Evolutionary conservation across 2,888 invertebrate genomes (phyloP), one percentile per base, ranked within the genome.

Genomic region (Ormyrus pomaceus): DNA sequence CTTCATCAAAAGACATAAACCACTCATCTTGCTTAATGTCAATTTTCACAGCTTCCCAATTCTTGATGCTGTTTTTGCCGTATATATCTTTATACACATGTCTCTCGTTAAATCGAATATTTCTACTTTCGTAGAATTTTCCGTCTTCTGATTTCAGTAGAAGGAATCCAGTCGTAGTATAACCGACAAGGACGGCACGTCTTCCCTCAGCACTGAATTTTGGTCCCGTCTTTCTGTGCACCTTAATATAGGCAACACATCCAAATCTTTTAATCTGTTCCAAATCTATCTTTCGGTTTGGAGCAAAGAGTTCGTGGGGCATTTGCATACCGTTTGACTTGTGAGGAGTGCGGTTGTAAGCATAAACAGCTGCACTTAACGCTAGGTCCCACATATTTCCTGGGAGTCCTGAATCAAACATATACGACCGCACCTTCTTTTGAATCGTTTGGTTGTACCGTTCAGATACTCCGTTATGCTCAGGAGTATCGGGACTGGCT

Each of bases 321-420:
- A 50, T n/a, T 62, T 11, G 66, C 66, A 81, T 82, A 0, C 72
- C 53, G 58, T 74, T 81, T 9, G 77, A 83, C 58, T 75, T 82
- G 34, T 82, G 80, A 2, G 79, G 81, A 34, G 81, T 78, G 13
- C 81, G 19, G 56, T 82, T 83, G 59, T 81, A 82, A 0, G 77
- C 69, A 68, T 81, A 81, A 2, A 76, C 66, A 19, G 83, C 84
- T 45, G 80, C 78, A 34, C 71, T 73, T 2, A 82, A 65, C 6
- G 85, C 85, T 64, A 85, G 66, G 68, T 82, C 82, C 83, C 85
- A 85, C 84, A 86, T 83, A 45, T 71, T 80, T 66, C 80, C 68
- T 34, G 82, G 82, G 3, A 74, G 51, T 13, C 34, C 4, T 6
- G 74, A n/a, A n/a, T 65, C 65, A 13, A 19, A 65, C 34, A 74